Conservation (phyloP, 2,888 invertebrate species). For the Lasioglossum villosulum region DNA sequence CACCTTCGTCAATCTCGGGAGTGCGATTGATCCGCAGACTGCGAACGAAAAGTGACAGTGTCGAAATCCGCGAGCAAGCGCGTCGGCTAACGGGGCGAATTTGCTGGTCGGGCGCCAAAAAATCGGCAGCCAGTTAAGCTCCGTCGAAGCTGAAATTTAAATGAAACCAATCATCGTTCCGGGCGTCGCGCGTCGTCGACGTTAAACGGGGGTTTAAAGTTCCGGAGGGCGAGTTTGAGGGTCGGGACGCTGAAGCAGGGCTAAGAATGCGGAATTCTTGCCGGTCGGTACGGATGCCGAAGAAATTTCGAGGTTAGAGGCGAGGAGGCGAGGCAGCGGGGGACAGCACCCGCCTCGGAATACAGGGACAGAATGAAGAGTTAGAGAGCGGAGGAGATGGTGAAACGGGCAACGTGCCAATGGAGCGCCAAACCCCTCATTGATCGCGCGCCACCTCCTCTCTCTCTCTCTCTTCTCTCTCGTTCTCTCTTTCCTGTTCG, state of each 20-base stretch:
- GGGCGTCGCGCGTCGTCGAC: slow-evolving; percentile 8
- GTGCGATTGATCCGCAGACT: not conserved
- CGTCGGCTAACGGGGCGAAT: not conserved
- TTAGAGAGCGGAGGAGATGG: slow-evolving; percentile 37
- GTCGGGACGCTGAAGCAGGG: slow-evolving; percentile 39
- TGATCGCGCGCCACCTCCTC: slow-evolving; percentile 66
- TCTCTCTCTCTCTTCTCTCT: slow-evolving; percentile 33
- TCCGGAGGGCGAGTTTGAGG: slow-evolving; percentile 36
- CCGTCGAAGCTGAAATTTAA: slow-evolving; percentile 47
- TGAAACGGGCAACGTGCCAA: slow-evolving; percentile 71
- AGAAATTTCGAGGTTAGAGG: slow-evolving; percentile 57
- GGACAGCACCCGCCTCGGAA: not conserved
- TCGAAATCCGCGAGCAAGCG: not conserved
- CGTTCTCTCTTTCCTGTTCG: slow-evolving; percentile 26
- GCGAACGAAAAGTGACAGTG: not conserved
- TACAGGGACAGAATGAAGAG: slow-evolving; percentile 45
- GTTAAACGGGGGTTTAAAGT: slow-evolving; percentile 47
- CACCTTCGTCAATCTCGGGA: not conserved
- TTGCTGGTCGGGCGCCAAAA: not conserved
- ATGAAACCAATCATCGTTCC: slow-evolving; percentile 54
- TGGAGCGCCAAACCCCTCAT: slow-evolving; percentile 70
- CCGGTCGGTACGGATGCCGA: slow-evolving; percentile 49
- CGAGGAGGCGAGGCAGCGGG: not conserved
- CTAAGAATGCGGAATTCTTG: slow-evolving; percentile 63
- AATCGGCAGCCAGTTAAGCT: slow-evolving; percentile 29